Evolutionary conservation across 2,888 invertebrate genomes (phyloP), one percentile per base, ranked within the genome.

Genomic region (Elysia crispata): DNA sequence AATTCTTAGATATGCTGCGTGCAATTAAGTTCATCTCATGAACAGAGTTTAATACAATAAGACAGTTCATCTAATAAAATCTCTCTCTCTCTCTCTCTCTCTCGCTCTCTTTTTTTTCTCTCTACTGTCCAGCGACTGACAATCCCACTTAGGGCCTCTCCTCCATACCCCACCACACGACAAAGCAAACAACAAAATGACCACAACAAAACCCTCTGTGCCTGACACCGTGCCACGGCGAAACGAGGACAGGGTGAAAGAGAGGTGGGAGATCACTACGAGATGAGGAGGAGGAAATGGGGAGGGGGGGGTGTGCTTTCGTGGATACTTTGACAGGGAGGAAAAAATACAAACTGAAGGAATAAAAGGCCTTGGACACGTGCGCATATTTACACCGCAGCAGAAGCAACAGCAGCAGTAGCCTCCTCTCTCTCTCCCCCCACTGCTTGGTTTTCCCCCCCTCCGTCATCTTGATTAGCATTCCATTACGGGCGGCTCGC

Each of bases 401-500:
- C 64, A 41, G 41, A 41, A 41, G 41, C 41, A 41, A 11, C 41
- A 41, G 41, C 3, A 41, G 41, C 41, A 41, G 41, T 3, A 41
- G 41, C 3, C 5, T 3, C 41, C 41, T n/a, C n/a, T 11, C 41
- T 11, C 41, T 41, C 41, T 41, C 41, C 41, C 41, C 41, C 11
- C 41, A 6, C 41, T 41, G 41, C 41, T 41, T 41, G 5, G 41
- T 41, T 41, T 41, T 41, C 41, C 41, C 41, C 41, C 41, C 41
- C 11, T 11, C 41, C 41, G 5, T 41, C 41, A 64, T 73, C 66
- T 78, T 78, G 72, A 78, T 78, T 78, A 78, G 78, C 78, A 78
- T 78, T 78, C 78, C 78, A 73, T 49, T 50, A 64, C 64, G 41
- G 5, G 25, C 31, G 78, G 73, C 72, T 78, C 78, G 78, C 72